phyloP scores from a whole-genome alignment of 2,888 invertebrate species.

The Tetramorium bicarinatum region DNA sequence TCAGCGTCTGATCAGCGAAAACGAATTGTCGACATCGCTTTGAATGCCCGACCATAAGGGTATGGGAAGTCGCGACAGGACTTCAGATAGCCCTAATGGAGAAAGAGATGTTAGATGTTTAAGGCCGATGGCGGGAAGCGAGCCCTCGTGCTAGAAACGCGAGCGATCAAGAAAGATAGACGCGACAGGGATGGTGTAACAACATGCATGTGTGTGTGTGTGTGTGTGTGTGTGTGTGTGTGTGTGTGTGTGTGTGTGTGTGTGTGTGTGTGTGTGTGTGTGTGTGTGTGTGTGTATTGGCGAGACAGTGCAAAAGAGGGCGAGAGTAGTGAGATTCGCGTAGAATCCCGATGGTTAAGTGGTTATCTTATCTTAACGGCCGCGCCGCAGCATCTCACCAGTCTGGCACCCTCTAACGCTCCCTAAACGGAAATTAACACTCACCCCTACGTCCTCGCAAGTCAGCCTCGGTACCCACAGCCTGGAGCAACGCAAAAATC shows the following conservation, averaged over 20 bases:
- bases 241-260: not conserved
- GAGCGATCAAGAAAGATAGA: constrained; percentile 48
- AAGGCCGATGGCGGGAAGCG: constrained; percentile 56
- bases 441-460: constrained; percentile 62
- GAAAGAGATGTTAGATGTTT: constrained; percentile 55
- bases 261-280: not conserved
- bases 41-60: constrained; percentile 66
- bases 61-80: constrained; percentile 63
- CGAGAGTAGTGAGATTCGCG: constrained; percentile 63
- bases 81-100: constrained; percentile 72
- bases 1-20: constrained; percentile 63
- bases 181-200: not conserved
- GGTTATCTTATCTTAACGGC: constrained; percentile 85
- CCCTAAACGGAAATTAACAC: constrained; percentile 86
- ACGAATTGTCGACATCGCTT: constrained; percentile 58
- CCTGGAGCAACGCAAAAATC: constrained; percentile 79
- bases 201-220: not conserved
- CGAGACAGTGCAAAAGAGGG: constrained; percentile 44
- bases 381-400: constrained; percentile 77
- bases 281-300: not conserved
- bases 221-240: not conserved
- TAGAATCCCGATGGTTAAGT: constrained; percentile 83
- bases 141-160: constrained; percentile 55
- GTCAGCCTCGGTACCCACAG: constrained; percentile 60
- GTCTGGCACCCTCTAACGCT: constrained; percentile 78